phyloP scores from a whole-genome alignment of 2,797 vertebrate genomes.

The Luscinia luscinia region DNA sequence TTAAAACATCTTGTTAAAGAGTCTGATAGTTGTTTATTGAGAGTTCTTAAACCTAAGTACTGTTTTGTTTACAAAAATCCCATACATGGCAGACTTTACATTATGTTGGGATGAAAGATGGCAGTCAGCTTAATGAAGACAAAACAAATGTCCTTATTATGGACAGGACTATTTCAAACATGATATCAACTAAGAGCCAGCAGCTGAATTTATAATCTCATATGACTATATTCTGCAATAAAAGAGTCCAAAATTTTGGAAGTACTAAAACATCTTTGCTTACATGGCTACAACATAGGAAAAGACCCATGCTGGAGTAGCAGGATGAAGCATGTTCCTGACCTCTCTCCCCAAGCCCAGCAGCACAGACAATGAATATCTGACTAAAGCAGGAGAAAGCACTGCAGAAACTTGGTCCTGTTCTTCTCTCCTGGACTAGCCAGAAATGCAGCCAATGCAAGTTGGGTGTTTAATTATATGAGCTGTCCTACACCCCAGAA shows the following conservation, averaged over 20 bases:
- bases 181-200: background rate
- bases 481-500: background rate
- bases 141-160: slow-evolving; percentile 63
- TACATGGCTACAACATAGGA: background rate
- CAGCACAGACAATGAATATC: background rate
- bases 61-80: slow-evolving; percentile 76
- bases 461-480: accelerated
- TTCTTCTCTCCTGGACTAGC: background rate
- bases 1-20: slow-evolving; percentile 63
- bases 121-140: slow-evolving; percentile 66
- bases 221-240: background rate
- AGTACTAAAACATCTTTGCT: background rate
- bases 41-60: slow-evolving; percentile 75
- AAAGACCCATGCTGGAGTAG: background rate
- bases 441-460: background rate
- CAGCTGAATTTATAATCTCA: background rate
- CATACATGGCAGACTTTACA: slow-evolving; percentile 36
- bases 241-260: background rate
- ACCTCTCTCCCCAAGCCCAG: background rate
- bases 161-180: slow-evolving; percentile 65
- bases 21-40: slow-evolving; percentile 68
- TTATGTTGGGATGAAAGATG: slow-evolving; percentile 53
- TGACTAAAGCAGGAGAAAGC: background rate
- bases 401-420: background rate
- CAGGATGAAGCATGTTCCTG: background rate